phyloP scores from a whole-genome alignment of 2,797 vertebrate genomes.

The Chloroceryle inda region DNA sequence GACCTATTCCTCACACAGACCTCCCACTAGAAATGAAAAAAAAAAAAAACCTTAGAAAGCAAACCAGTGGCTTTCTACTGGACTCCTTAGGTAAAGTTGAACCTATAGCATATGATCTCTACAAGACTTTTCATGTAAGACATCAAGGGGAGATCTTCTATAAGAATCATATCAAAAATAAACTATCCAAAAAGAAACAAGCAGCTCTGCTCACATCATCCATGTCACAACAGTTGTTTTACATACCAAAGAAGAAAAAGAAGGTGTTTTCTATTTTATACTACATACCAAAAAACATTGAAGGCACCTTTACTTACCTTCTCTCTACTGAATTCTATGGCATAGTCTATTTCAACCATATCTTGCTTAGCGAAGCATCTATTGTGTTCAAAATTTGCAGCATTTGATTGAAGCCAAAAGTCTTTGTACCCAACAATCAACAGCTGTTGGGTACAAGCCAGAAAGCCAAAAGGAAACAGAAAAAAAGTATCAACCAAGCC shows the following conservation, averaged over 20 bases:
- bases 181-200: background rate
- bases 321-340: background rate
- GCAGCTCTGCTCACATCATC: background rate
- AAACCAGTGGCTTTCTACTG: background rate
- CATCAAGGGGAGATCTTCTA: background rate
- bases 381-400: background rate
- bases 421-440: background rate
- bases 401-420: background rate
- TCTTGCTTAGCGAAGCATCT: background rate
- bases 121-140: background rate
- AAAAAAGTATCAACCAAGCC: background rate
- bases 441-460: background rate
- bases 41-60: background rate
- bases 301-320: background rate
- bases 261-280: background rate
- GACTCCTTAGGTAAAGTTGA: background rate
- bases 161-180: background rate
- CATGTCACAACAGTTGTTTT: background rate
- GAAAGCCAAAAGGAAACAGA: background rate
- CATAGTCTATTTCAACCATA: background rate
- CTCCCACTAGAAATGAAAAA: background rate
- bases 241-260: background rate
- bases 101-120: background rate
- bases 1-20: background rate
- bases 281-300: background rate